Base-by-base conservation (phyloP, 2,797 vertebrate species). In the Notoglanidium macrostoma region DNA sequence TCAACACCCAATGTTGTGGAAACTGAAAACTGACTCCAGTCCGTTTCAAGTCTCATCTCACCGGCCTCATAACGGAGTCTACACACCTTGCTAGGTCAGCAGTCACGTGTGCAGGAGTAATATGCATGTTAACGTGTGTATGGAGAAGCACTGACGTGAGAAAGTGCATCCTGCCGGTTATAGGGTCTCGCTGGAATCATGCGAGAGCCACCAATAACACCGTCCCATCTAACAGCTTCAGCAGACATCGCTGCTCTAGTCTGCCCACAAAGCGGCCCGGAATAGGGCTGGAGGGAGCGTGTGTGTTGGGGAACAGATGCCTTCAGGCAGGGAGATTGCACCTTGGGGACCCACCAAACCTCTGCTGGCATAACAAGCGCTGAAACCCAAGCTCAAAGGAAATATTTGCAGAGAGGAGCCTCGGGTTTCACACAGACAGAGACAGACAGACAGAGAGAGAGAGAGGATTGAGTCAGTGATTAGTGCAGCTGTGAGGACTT, bases 381-480 rank as follows among this genome's bases (percentile, higher is more conserved):
- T 95, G 95, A 96, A 96, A 96, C 94, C 93, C 87, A 94, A 96
- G 93, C 95, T 95, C 92, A 95, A 95, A 93, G 94, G 95, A 96
- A 96, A 96, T 95, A 96, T 96, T 96, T 96, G 93, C 92, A 94
- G 91, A 95, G 93, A 92, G 89, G 85, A 91, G 93, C 93, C 94
- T 95, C 92, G 90, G 74, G 86, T 95, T 95, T 94, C 94, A 94
- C 88, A 92, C 91, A 94, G 90, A 68, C 1, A 76, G 6, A 73
- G 49, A 85, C 12, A 89, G 88, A 79, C 61, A 85, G 26, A 90
- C 90, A 94, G 26, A 84, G 59, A 84, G 57, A 80, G 65, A 85
- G 40, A 90, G 90, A 94, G 29, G 32, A 73, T 46, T 19, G 88
- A 90, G 91, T 91, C 92, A 93, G 92, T 92, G 89, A 90, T 87